A percentile compares a stretch with the other conserved stretches of the same genome.
Conservation (phyloP, 2,113 vertebrate species). For the Phalacrocorax aristotelis region DNA sequence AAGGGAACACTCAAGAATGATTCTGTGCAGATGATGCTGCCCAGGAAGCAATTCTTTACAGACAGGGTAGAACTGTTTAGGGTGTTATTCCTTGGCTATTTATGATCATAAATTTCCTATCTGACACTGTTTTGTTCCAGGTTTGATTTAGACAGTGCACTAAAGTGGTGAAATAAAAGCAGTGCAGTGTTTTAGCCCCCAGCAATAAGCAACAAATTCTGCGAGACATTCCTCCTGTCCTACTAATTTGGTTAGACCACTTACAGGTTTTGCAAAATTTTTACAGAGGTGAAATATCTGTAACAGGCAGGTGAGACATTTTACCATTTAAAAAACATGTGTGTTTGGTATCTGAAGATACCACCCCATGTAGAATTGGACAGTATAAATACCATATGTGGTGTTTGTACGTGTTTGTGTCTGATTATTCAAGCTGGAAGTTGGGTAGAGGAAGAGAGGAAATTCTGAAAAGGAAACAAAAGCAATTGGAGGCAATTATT, state of each 20-base stretch:
- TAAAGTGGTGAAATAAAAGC: not conserved
- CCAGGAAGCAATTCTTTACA: not conserved
- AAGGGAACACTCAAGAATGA: not conserved
- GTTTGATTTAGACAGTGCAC: not conserved
- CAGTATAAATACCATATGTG: not conserved
- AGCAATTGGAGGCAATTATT: not conserved
- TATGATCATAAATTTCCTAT: not conserved
- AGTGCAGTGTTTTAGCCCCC: not conserved
- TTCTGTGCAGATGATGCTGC: not conserved
- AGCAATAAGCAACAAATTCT: not conserved
- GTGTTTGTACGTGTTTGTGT: not conserved
- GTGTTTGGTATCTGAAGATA: not conserved
- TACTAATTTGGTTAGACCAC: not conserved
- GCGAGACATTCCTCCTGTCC: not conserved
- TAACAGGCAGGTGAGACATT: not conserved
- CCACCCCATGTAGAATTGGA: not conserved
- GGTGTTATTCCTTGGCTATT: not conserved
- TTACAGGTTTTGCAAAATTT: not conserved
- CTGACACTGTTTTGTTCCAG: not conserved
- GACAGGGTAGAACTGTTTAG: not conserved
- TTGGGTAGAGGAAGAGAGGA: not conserved
- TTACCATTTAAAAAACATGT: not conserved
- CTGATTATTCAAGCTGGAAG: not conserved
- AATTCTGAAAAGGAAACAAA: not conserved
- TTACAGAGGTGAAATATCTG: not conserved